A percentile compares a stretch with the other conserved stretches of the same genome.
Evolutionary conservation across 2,113 vertebrate species (phyloP).

Genomic region (Cebidichthys violaceus): DNA sequence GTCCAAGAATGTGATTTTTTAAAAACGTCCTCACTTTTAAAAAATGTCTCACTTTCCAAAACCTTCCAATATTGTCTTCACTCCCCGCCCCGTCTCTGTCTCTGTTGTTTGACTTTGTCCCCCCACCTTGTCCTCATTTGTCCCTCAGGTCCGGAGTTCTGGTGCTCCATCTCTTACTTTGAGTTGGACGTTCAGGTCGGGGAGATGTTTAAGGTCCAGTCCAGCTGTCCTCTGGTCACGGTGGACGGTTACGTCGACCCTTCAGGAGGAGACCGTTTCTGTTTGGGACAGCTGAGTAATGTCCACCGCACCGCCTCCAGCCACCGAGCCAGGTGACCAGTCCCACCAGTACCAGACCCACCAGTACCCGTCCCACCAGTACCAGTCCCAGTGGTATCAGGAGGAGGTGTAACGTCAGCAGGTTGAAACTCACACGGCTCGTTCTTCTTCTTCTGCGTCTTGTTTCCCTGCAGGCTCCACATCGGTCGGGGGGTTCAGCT

Average conservation of each 20-base stretch:
- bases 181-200: slow-evolving; percentile 89
- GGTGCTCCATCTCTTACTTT: slow-evolving; percentile 87
- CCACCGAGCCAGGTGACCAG: slow-evolving; percentile 83
- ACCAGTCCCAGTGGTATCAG: neutral
- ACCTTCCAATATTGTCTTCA: no score
- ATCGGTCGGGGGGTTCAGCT: slow-evolving; percentile 84
- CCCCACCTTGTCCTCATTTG: neutral
- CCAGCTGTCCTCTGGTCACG: slow-evolving; percentile 84
- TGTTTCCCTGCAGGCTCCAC: slow-evolving; percentile 76
- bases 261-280: slow-evolving; percentile 85
- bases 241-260: slow-evolving; percentile 87
- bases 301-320: slow-evolving; percentile 83
- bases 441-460: neutral
- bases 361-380: no score
- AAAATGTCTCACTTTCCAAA: neutral
- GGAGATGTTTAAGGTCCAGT: slow-evolving; percentile 87
- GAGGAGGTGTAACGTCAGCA: neutral
- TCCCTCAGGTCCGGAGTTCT: slow-evolving; percentile 83
- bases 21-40: neutral
- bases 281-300: slow-evolving; percentile 85
- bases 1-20: neutral
- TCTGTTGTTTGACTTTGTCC: neutral
- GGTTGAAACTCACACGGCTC: neutral
- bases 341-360: neutral
- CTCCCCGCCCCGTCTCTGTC: neutral